Percentiles rank a stretch among this genome's conserved stretches.
Evolutionary conservation across 2,113 vertebrate genomes (phyloP).

Genomic region (Catharus bicknelli): DNA sequence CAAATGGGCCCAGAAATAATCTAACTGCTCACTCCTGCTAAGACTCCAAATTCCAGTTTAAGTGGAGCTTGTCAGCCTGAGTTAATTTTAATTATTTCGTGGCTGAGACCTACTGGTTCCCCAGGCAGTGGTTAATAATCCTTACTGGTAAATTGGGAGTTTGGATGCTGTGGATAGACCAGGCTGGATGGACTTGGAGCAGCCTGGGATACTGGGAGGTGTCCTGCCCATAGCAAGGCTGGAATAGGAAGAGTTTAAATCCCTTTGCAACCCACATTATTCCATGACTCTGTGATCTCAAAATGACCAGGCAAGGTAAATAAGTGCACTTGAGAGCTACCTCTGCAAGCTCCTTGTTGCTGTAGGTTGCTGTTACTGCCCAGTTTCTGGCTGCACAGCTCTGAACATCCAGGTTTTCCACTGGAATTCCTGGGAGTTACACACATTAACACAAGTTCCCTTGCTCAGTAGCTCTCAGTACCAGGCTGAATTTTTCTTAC

Average conservation of each 20-base stretch:
- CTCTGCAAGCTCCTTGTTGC: background rate
- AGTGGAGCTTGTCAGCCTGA: background rate
- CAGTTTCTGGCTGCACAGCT: background rate
- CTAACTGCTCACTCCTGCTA: background rate
- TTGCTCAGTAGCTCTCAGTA: background rate
- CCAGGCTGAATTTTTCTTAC: background rate
- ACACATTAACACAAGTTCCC: background rate
- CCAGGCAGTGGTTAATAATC: background rate
- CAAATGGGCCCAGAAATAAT: background rate
- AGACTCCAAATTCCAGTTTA: background rate
- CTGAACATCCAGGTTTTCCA: background rate
- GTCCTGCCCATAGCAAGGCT: background rate
- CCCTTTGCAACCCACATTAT: background rate
- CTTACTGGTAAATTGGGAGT: background rate
- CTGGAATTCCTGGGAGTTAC: background rate
- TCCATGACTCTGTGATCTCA: background rate
- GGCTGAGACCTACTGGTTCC: background rate
- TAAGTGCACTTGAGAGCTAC: background rate
- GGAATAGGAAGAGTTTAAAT: background rate
- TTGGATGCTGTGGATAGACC: background rate
- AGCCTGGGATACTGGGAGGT: background rate
- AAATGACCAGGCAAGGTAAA: background rate
- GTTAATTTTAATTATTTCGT: background rate
- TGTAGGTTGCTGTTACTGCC: background rate
- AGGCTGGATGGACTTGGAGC: background rate